phyloP scores from a whole-genome alignment of 2,797 vertebrate species.

The Garrulus glandarius region DNA sequence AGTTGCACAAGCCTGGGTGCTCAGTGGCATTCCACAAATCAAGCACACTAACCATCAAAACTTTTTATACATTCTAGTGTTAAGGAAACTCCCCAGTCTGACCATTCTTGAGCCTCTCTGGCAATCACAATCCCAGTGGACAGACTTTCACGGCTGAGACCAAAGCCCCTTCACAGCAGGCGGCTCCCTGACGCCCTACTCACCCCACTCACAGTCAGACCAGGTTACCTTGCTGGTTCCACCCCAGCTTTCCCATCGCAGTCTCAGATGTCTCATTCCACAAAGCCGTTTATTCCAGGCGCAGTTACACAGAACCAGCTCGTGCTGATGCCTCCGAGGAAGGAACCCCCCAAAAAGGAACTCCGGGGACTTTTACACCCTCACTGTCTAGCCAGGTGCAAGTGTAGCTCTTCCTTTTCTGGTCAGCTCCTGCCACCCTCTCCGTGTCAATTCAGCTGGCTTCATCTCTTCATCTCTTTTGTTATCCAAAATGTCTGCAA shows the following conservation, averaged over 20 bases:
- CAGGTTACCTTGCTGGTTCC: not conserved
- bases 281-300: not conserved
- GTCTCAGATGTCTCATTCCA: rapidly evolving
- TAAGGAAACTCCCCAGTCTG: not conserved
- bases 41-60: not conserved
- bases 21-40: not conserved
- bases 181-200: rapidly evolving
- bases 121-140: not conserved
- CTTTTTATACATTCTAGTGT: not conserved
- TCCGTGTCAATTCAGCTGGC: not conserved
- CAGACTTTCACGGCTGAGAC: not conserved
- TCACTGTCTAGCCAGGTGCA: not conserved
- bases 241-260: not conserved
- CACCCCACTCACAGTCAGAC: not conserved
- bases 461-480: not conserved
- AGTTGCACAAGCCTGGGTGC: not conserved
- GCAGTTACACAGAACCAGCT: not conserved
- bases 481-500: not conserved
- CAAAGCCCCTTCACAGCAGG: rapidly evolving
- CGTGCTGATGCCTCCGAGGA: rapidly evolving
- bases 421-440: not conserved
- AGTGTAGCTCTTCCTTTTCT: not conserved
- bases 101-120: not conserved
- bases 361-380: not conserved
- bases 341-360: not conserved